phyloP scores from a whole-genome alignment of 2,797 vertebrate genomes.

The Malurus splendens region DNA sequence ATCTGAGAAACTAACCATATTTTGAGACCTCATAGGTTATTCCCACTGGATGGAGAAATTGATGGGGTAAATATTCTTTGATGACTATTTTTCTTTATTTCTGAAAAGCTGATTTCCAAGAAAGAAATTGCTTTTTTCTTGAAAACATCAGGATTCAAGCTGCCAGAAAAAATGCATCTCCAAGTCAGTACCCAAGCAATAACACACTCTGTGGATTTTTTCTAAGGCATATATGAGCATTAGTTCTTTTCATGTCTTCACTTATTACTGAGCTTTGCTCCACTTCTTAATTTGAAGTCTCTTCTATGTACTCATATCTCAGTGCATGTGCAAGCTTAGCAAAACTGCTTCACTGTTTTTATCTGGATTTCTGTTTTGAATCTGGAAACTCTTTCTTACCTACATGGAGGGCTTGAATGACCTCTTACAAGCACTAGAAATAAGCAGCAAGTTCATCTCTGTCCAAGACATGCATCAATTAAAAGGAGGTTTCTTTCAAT shows the following conservation, averaged over 20 bases:
- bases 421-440: background rate
- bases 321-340: background rate
- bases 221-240: background rate
- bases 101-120: background rate
- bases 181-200: background rate
- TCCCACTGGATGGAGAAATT: background rate
- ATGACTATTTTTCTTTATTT: background rate
- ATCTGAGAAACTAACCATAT: background rate
- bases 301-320: background rate
- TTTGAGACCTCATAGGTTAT: constrained; percentile 19
- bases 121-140: background rate
- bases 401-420: background rate
- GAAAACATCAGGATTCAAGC: background rate
- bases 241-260: background rate
- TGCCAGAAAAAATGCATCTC: background rate
- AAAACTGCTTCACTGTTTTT: background rate
- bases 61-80: background rate
- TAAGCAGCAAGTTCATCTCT: background rate
- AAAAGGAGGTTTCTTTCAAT: background rate
- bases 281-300: background rate
- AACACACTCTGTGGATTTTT: background rate
- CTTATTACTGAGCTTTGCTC: background rate
- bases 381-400: background rate
- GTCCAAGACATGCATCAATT: background rate
- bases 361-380: background rate